Evolutionary conservation across 2,113 vertebrate species (phyloP).

Genomic region (Scatophagus argus): DNA sequence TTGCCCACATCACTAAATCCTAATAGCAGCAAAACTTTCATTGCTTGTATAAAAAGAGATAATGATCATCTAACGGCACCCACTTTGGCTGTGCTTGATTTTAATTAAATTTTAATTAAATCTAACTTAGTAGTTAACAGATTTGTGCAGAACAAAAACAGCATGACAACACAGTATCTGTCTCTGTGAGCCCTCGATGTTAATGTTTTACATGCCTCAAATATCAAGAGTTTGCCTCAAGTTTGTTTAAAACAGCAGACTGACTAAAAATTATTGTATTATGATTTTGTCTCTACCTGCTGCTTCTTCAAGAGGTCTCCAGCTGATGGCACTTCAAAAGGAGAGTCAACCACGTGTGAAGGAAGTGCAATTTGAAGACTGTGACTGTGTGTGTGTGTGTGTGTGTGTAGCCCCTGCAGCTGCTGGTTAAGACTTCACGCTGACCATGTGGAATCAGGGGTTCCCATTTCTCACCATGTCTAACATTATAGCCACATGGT

Average conservation of each 20-base stretch:
- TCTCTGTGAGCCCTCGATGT: not conserved
- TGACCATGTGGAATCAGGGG: slow-evolving; percentile 68
- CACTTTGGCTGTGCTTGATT: not conserved
- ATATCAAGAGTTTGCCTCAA: not conserved
- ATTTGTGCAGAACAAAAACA: not conserved
- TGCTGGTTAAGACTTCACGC: slow-evolving; percentile 64
- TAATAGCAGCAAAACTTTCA: not conserved
- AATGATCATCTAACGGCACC: not conserved
- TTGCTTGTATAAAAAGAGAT: not conserved
- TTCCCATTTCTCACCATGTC: slow-evolving; percentile 62
- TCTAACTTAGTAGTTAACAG: not conserved
- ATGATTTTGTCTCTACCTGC: slow-evolving; percentile 42
- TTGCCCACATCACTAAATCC: no score
- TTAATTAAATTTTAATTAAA: not conserved
- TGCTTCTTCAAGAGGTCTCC: slow-evolving; percentile 47
- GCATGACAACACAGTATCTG: not conserved
- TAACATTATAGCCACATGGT: slow-evolving; percentile 58
- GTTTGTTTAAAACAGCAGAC: slow-evolving; percentile 1
- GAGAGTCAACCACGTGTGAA: slow-evolving; percentile 68
- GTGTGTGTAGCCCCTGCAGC: slow-evolving; percentile 53
- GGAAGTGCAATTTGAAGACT: slow-evolving; percentile 65
- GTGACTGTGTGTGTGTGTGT: slow-evolving; percentile 28
- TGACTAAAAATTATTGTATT: not conserved
- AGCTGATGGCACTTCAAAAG: slow-evolving; percentile 55
- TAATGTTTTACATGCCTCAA: slow-evolving; percentile 59